Percentiles rank a stretch among this genome's conserved stretches.
phyloP scores from a whole-genome alignment of 2,797 vertebrate genomes.

The Pagetopsis macropterus region DNA sequence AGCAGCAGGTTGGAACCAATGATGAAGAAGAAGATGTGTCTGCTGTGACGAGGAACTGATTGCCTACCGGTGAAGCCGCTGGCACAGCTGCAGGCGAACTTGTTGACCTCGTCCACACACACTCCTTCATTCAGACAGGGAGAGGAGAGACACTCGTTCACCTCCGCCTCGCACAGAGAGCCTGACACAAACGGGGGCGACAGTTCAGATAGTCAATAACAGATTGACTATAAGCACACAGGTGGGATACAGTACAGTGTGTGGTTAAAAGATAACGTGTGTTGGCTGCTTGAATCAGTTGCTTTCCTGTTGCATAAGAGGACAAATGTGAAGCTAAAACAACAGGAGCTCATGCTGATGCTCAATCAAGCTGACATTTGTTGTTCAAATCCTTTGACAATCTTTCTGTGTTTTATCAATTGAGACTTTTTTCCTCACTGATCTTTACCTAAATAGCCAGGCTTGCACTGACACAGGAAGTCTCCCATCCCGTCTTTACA shows the following conservation, averaged over 20 bases:
- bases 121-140: conserved; percentile 92
- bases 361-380: too few species aligned
- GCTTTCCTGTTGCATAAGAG: background rate
- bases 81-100: conserved; percentile 88
- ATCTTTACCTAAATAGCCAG: conserved; percentile 89
- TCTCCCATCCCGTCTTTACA: conserved; percentile 89
- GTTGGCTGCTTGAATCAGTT: background rate
- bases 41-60: background rate
- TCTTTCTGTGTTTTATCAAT: background rate
- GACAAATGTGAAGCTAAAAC: background rate
- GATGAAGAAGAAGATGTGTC: background rate
- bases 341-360: too few species aligned
- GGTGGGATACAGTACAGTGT: background rate
- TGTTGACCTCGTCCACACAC: conserved; percentile 89
- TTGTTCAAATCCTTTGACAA: background rate
- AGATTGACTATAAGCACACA: background rate
- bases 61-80: conserved; percentile 89
- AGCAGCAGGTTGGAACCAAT: background rate
- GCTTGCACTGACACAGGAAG: conserved; percentile 91
- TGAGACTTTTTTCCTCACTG: background rate
- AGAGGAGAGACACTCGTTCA: conserved; percentile 92
- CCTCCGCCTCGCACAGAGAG: conserved; percentile 88
- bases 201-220: background rate
- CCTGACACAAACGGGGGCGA: conserved; percentile 77
- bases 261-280: background rate